These are phyloP conservation scores for Orthonychiurus folsomi DNA, from an alignment of 2,888 invertebrate species.

Conservation along the genomic window DNA sequence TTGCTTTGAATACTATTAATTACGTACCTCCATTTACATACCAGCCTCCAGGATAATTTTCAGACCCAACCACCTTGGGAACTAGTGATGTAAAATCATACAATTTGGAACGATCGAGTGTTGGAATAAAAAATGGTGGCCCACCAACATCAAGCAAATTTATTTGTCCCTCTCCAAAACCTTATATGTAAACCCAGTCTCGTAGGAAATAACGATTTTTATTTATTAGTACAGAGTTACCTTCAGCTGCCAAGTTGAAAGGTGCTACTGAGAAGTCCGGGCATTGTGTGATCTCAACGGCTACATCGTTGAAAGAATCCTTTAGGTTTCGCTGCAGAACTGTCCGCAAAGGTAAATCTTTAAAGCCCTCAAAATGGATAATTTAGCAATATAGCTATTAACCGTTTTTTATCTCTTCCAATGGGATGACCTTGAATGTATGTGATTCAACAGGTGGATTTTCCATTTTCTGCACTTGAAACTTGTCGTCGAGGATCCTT, in stretches of 20 bases:
- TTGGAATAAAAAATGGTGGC: conserved; percentile 30
- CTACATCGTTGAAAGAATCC: conserved; percentile 61
- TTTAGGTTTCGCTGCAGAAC: conserved; percentile 47
- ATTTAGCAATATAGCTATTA: too few relatives aligned
- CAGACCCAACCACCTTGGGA: conserved; percentile 23
- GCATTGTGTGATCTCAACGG: conserved; percentile 68
- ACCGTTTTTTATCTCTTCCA: too few relatives aligned
- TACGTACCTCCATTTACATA: conserved; percentile 33
- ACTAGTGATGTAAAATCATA: conserved; percentile 30
- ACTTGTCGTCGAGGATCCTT: too few relatives aligned
- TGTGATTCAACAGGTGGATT: too few relatives aligned
- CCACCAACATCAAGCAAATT: conserved; percentile 34
- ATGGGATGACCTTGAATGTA: too few relatives aligned
- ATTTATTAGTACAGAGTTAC: too few relatives aligned
- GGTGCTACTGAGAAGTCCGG: conserved; percentile 74
- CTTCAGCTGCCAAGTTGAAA: conserved; percentile 68
- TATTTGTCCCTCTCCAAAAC: conserved; percentile 26
- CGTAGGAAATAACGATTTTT: conserved; percentile 5
- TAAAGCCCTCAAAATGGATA: too few relatives aligned
- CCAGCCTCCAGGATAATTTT: conserved; percentile 31
- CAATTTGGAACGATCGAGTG: conserved; percentile 24
- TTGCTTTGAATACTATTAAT: too few relatives aligned
- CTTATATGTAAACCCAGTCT: conserved; percentile 8
- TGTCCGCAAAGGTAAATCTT: too few relatives aligned
- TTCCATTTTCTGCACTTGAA: too few relatives aligned